A percentile compares a stretch with the other conserved stretches of the same genome.
phyloP scores from a whole-genome alignment of 2,797 vertebrate genomes.

The Sebastes diaconus region DNA sequence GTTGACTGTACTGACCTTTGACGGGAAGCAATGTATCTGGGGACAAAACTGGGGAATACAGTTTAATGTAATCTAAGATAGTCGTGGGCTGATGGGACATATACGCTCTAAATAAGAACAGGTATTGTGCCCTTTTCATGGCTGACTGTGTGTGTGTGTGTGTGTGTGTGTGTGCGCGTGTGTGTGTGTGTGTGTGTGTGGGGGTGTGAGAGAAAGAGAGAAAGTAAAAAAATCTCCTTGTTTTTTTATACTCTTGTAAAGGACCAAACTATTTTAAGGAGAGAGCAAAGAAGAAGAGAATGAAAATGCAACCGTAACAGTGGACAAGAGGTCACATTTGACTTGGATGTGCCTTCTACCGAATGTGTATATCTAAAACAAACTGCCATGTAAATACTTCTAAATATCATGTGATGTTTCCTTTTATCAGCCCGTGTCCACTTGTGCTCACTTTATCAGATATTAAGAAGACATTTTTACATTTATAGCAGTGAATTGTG shows the following conservation, averaged over 20 bases:
- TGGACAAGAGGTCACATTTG: constrained; percentile 61
- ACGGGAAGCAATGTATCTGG: constrained; percentile 15
- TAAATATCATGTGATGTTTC: constrained; percentile 34
- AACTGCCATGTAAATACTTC: constrained; percentile 60
- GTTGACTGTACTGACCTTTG: constrained; percentile 9
- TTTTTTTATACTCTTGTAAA: constrained; percentile 47
- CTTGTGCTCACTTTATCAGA: constrained; percentile 11
- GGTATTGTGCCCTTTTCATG: constrained; percentile 1
- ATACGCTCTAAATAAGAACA: constrained; percentile 14
- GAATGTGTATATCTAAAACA: constrained; percentile 56
- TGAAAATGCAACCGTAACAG: constrained; percentile 13
- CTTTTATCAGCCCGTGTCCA: constrained; percentile 16
- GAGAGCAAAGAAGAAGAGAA: constrained; percentile 13
- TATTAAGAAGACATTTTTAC: constrained; percentile 43
- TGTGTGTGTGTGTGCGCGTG: constrained; percentile 8
- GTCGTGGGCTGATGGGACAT: constrained; percentile 12
- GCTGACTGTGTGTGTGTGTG: constrained; percentile 13
- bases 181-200: neutral
- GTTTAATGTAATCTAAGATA: constrained; percentile 42
- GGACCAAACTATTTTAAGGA: constrained; percentile 34
- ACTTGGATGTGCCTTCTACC: constrained; percentile 74
- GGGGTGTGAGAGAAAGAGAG: neutral
- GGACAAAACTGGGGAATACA: constrained; percentile 27
- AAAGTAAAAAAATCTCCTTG: constrained; percentile 10
- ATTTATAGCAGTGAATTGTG: constrained; percentile 48